A percentile compares a stretch with the other conserved stretches of the same genome.
Conservation (phyloP, 2,888 invertebrate species). For the Cryptus armator region DNA sequence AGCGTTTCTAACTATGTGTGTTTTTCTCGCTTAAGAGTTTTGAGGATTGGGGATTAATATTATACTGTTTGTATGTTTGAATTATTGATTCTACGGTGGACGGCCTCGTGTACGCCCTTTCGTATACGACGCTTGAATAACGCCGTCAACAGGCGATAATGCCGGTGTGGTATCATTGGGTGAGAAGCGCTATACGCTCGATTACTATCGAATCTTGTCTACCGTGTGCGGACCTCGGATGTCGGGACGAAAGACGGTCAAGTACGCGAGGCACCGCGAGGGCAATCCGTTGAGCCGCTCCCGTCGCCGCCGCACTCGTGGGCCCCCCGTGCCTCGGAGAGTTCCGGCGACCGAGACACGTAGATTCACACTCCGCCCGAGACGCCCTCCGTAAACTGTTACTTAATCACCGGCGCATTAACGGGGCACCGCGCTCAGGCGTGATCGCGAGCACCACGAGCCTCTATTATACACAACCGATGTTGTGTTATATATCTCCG, state of each 20-base stretch:
- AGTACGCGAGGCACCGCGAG: slow-evolving; percentile 27
- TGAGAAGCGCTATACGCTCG: background rate
- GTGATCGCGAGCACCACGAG: slow-evolving; percentile 29
- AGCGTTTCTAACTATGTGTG: background rate
- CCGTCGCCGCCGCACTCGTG: background rate
- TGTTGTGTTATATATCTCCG: slow-evolving; percentile 1
- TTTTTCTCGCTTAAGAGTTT: background rate
- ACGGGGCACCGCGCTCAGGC: slow-evolving; percentile 37
- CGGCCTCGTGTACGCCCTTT: slow-evolving; percentile 16
- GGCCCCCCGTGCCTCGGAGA: background rate
- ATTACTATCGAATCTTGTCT: slow-evolving; percentile 26
- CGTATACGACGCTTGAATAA: background rate
- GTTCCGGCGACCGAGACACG: slow-evolving; percentile 35
- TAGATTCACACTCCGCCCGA: slow-evolving; percentile 15
- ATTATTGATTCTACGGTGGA: background rate
- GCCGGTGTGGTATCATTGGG: background rate
- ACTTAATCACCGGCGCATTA: slow-evolving; percentile 41
- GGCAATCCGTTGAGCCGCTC: background rate
- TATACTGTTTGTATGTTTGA: background rate
- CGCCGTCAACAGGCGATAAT: background rate
- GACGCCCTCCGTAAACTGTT: slow-evolving; percentile 40
- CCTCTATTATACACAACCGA: too few species aligned
- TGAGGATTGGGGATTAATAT: background rate
- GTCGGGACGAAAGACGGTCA: slow-evolving; percentile 39
- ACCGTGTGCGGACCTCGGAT: slow-evolving; percentile 16